Conservation (phyloP, 2,888 invertebrate species). For the Acanthococcus lagerstroemiae region DNA sequence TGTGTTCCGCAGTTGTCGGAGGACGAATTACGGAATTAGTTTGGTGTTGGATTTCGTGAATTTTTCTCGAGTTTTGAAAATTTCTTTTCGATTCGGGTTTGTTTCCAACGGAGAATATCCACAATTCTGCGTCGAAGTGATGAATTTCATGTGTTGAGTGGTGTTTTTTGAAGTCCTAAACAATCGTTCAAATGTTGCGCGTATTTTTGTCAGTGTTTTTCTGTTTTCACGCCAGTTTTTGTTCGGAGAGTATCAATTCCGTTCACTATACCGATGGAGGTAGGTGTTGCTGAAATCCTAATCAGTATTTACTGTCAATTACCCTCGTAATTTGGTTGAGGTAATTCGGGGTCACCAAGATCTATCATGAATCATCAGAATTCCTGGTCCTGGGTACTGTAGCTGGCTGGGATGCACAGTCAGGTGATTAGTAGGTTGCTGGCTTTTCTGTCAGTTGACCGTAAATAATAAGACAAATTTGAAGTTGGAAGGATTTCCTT, state of each 20-base stretch:
- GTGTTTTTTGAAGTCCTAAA: background rate
- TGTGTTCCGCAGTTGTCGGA: too few relatives aligned
- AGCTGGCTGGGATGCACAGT: too few relatives aligned
- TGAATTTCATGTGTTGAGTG: constrained; percentile 17
- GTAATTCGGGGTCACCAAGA: too few relatives aligned
- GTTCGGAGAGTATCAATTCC: constrained; percentile 22
- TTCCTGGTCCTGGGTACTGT: too few relatives aligned
- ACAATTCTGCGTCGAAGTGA: background rate
- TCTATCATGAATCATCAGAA: too few relatives aligned
- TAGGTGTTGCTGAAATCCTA: background rate
- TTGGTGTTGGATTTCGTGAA: background rate
- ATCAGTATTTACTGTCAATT: background rate
- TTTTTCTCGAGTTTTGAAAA: background rate
- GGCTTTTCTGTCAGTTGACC: too few relatives aligned
- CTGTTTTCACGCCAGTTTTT: constrained; percentile 6
- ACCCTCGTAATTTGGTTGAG: too few relatives aligned
- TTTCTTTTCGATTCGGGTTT: background rate
- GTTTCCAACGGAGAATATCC: background rate
- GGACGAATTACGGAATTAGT: too few relatives aligned
- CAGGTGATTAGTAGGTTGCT: too few relatives aligned
- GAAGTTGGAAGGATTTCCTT: too few relatives aligned
- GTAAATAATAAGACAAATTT: too few relatives aligned
- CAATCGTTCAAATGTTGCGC: constrained; percentile 23
- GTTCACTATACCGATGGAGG: constrained; percentile 26
- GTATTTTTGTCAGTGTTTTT: constrained; percentile 10